Conservation (phyloP, 1,140 invertebrate genomes). For the Drosophila dunni region DNA sequence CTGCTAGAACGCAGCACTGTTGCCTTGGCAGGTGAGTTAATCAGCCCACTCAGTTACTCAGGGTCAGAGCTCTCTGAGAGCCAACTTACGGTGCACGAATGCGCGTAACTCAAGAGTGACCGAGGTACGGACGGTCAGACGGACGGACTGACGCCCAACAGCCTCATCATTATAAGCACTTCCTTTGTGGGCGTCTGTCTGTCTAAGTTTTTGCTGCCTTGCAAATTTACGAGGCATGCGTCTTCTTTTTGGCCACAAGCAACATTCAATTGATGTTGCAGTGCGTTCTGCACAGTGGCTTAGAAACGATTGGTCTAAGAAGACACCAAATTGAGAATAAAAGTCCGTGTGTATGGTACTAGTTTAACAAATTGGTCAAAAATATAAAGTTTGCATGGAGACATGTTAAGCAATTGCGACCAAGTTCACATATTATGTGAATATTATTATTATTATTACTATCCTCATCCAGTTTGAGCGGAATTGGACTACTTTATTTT, state of each 20-base stretch:
- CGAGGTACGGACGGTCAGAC: constrained; percentile 17
- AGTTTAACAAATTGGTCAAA: too few species aligned
- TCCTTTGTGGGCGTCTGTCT: constrained; percentile 80
- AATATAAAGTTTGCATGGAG: too few species aligned
- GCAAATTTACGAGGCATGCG: constrained; percentile 80
- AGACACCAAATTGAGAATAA: too few species aligned
- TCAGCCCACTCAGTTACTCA: constrained; percentile 44
- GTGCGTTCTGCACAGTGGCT: constrained; percentile 65
- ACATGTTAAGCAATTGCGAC: too few species aligned
- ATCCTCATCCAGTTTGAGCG: too few species aligned
- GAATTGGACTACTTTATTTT: too few species aligned
- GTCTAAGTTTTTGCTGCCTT: constrained; percentile 80
- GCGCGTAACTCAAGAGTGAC: constrained; percentile 72
- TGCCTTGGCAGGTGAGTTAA: constrained; percentile 67
- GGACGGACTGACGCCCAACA: constrained; percentile 9
- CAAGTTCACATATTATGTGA: too few species aligned
- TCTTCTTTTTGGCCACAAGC: constrained; percentile 58
- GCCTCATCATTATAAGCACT: constrained; percentile 76
- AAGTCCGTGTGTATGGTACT: too few species aligned
- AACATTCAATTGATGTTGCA: constrained; percentile 63
- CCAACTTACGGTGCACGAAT: constrained; percentile 35
- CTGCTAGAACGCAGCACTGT: constrained; percentile 37
- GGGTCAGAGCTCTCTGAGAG: constrained; percentile 40
- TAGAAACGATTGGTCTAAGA: background rate
- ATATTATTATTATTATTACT: too few species aligned